phyloP scores from a whole-genome alignment of 2,113 vertebrate genomes.

The Calypte anna region DNA sequence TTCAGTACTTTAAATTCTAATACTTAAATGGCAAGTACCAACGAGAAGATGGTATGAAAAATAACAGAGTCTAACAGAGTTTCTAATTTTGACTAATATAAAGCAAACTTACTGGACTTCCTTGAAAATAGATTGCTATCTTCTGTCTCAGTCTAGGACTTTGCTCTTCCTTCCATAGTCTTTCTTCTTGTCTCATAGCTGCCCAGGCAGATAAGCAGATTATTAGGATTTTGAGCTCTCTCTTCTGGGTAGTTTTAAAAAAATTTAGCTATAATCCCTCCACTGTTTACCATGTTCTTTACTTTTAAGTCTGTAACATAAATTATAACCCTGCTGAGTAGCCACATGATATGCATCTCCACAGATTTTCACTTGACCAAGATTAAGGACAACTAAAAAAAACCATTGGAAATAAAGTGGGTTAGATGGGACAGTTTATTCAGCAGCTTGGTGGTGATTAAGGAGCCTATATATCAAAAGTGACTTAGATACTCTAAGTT shows the following conservation, averaged over 20 bases:
- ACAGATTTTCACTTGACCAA: background rate
- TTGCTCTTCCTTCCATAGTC: background rate
- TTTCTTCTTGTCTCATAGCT: background rate
- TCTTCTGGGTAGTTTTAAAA: background rate
- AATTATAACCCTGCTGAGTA: background rate
- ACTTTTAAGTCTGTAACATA: background rate
- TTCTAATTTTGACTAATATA: background rate
- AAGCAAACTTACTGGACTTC: background rate
- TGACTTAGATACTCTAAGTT: background rate
- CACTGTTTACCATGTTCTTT: background rate
- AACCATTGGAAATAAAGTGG: background rate
- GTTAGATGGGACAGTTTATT: background rate
- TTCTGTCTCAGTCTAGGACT: background rate
- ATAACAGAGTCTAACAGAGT: background rate
- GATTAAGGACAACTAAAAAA: background rate
- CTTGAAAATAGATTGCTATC: background rate
- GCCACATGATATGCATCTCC: background rate
- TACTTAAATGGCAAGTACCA: background rate
- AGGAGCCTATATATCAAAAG: background rate
- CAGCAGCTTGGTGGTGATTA: background rate
- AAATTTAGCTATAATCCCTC: background rate
- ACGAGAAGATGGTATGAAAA: background rate
- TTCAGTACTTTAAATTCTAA: background rate
- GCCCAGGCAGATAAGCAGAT: background rate
- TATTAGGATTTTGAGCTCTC: background rate